A percentile compares a stretch with the other conserved stretches of the same genome.
These are phyloP conservation scores for Heliconius eleuchia DNA, from an alignment of 1,140 invertebrate species.

Conservation along the genomic window DNA sequence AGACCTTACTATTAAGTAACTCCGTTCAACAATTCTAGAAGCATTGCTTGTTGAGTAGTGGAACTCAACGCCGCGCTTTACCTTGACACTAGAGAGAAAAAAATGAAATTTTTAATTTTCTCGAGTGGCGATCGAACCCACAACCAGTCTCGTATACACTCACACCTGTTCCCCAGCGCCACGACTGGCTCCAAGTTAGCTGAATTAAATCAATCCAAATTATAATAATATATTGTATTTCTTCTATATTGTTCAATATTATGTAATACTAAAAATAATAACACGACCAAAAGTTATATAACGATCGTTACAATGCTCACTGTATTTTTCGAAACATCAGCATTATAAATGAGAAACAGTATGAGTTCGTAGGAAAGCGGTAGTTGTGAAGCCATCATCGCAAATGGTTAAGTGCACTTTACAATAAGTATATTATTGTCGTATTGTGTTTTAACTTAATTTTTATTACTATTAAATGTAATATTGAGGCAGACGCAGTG, in stretches of 20 bases:
- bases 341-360: constrained; percentile 11
- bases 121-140: too few species aligned
- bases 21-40: not conserved
- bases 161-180: too few species aligned
- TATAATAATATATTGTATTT: too few species aligned
- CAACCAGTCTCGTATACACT: too few species aligned
- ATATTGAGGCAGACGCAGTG: not conserved
- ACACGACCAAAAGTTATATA: not conserved
- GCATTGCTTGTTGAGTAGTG: not conserved
- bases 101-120: not conserved
- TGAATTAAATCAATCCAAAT: too few species aligned
- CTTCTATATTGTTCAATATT: not conserved
- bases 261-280: constrained; percentile 3
- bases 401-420: constrained; percentile 5
- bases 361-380: constrained; percentile 7
- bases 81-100: not conserved
- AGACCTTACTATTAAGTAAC: not conserved
- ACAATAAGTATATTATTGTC: constrained; percentile 6
- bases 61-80: not conserved
- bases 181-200: too few species aligned
- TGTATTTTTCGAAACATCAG: constrained; percentile 12
- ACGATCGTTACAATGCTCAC: not conserved
- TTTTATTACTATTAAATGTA: not conserved
- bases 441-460: not conserved
- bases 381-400: constrained; percentile 12